Evolutionary conservation across 2,797 vertebrate genomes (phyloP), one percentile per base, ranked within the genome.

Genomic region (Cossypha niveicapilla): DNA sequence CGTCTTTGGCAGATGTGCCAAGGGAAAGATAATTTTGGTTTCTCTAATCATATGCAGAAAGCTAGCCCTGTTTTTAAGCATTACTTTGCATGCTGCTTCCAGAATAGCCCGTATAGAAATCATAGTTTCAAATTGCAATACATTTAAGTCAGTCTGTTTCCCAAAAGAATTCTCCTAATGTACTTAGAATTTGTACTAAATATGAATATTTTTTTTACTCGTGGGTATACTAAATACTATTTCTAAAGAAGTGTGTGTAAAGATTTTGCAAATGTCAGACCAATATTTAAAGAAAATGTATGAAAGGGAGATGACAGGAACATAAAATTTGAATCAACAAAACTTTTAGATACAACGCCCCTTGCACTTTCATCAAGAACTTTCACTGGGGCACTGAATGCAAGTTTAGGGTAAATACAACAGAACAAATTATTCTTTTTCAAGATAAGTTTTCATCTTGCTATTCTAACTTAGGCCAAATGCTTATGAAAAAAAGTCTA

Each of bases 1-100:
- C 94, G 88, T 81, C 77, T 97, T 93, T 96, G 95, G 96, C 97
- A 96, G 95, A 97, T 96, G 92, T 92, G 95, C 96, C 97, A 97
- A 74, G 86, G 63, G 81, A 96, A 92, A 91, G 71, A 96, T 97
- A 96, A 96, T 97, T 97, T 97, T 96, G 57, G 78, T 94, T 51
- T 96, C 82, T 79, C 62, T 95, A 96, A 94, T 95, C 94, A 93
- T 50, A 92, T 93, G 72, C 84, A 92, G 85, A 96, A 80, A 81
- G 61, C 78, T 84, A 82, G 60, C 65, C 61, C 39, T 93, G 53
- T 95, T 93, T 92, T 91, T 85, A 93, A 93, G 90, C 88, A 95
- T 91, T 95, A 86, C 17, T 96, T 94, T 56, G 37, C n/a, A 53
- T 50, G 50, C 18, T 93, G 37, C 58, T 87, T 96, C 82, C 74